phyloP scores from a whole-genome alignment of 2,888 invertebrate genomes.

The Agonopterix alstromeriana region DNA sequence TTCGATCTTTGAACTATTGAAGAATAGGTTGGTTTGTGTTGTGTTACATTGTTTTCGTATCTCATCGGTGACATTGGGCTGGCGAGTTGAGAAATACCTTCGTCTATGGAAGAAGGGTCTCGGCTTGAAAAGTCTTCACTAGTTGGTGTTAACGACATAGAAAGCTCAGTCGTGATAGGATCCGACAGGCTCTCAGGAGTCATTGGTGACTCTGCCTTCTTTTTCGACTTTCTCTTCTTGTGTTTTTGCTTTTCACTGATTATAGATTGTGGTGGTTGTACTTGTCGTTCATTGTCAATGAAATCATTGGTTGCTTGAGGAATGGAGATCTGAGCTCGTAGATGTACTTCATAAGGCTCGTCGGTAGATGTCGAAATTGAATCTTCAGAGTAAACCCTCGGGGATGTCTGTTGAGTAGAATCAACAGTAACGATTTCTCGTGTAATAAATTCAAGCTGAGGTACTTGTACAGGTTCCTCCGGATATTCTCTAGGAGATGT shows the following conservation, averaged over 20 bases:
- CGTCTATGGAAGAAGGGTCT: constrained; percentile 62
- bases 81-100: constrained; percentile 61
- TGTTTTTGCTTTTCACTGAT: constrained; percentile 52
- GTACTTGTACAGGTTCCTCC: constrained; percentile 6
- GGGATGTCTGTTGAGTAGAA: constrained; percentile 71
- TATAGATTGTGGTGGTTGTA: constrained; percentile 38
- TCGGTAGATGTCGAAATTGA: constrained; percentile 70
- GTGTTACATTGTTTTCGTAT: constrained; percentile 22
- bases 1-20: constrained; percentile 68
- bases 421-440: constrained; percentile 35
- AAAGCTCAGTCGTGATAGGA: constrained; percentile 67
- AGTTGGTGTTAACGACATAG: constrained; percentile 59
- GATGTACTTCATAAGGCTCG: constrained; percentile 78
- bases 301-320: constrained; percentile 60
- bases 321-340: constrained; percentile 76
- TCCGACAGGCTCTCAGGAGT: constrained; percentile 70
- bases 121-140: constrained; percentile 60
- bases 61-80: constrained; percentile 34
- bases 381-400: constrained; percentile 72
- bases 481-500: constrained; percentile 25
- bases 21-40: constrained; percentile 58
- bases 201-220: constrained; percentile 53
- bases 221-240: constrained; percentile 58
- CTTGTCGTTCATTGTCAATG: constrained; percentile 53
- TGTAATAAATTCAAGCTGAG: constrained; percentile 25